Conservation (phyloP, 1,140 invertebrate genomes). For the Zaprionus capensis region DNA sequence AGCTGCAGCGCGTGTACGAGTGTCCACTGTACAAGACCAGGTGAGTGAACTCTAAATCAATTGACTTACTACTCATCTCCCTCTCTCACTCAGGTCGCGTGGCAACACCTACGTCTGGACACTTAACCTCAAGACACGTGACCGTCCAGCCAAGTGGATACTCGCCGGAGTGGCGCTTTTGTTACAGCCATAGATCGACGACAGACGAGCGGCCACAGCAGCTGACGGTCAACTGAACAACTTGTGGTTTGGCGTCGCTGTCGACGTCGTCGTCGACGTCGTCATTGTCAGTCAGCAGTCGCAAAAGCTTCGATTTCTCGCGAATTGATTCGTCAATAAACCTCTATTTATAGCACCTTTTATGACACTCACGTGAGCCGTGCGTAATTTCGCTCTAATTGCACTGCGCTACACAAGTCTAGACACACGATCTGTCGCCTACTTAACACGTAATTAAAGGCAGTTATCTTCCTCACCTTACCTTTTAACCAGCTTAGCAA, state of each 20-base stretch:
- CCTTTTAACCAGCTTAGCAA: neutral
- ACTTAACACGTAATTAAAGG: neutral
- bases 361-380: constrained; percentile 25
- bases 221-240: constrained; percentile 4
- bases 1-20: constrained; percentile 93
- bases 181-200: constrained; percentile 87
- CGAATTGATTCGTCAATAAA: constrained; percentile 1
- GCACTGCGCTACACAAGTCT: constrained; percentile 8
- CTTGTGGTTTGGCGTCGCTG: neutral
- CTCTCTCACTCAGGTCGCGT: constrained; percentile 85
- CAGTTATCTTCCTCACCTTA: neutral
- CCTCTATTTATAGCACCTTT: constrained; percentile 44
- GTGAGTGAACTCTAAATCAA: constrained; percentile 58
- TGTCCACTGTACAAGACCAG: constrained; percentile 98
- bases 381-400: constrained; percentile 18
- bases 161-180: constrained; percentile 96
- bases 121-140: constrained; percentile 96
- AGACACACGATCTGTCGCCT: neutral
- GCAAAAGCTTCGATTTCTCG: neutral
- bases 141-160: constrained; percentile 95
- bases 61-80: constrained; percentile 10
- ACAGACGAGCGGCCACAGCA: constrained; percentile 5
- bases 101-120: constrained; percentile 98
- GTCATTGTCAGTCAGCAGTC: neutral
- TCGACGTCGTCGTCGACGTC: neutral